Conservation (phyloP, 1,140 invertebrate genomes). For the Drosophila hydei region DNA sequence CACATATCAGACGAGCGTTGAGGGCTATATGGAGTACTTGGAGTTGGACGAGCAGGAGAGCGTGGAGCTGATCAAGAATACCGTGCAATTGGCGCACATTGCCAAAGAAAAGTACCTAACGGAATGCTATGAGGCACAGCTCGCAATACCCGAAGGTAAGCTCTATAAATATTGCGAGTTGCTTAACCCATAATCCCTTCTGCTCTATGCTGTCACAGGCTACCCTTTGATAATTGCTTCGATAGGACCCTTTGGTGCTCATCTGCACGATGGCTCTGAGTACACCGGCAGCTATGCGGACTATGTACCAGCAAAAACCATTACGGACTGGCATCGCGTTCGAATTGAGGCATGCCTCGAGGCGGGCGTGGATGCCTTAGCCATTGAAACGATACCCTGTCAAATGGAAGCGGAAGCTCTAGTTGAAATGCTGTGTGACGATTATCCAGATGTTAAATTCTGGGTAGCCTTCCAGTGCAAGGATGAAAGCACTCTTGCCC, state of each 20-base stretch:
- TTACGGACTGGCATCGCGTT: constrained; percentile 93
- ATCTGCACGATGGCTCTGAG: constrained; percentile 94
- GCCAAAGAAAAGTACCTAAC: constrained; percentile 78
- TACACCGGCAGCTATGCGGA: constrained; percentile 94
- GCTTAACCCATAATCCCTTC: neutral
- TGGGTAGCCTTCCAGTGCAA: constrained; percentile 88
- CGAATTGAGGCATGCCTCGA: constrained; percentile 91
- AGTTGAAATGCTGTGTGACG: constrained; percentile 89
- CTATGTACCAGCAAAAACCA: constrained; percentile 86
- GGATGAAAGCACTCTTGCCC: constrained; percentile 88
- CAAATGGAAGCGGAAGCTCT: constrained; percentile 92
- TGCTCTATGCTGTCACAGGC: constrained; percentile 50
- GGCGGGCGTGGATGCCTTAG: constrained; percentile 92
- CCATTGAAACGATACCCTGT: constrained; percentile 96
- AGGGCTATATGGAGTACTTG: constrained; percentile 90
- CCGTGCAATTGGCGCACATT: constrained; percentile 87
- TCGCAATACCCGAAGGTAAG: constrained; percentile 61
- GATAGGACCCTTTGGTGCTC: constrained; percentile 95
- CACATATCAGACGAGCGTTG: constrained; percentile 94
- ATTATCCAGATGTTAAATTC: constrained; percentile 90
- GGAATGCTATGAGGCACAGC: constrained; percentile 69
- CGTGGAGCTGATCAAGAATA: constrained; percentile 88
- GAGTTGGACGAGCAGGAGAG: constrained; percentile 87
- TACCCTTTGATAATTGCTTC: constrained; percentile 90
- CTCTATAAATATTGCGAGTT: neutral